These are phyloP conservation scores for Drepana arcuata DNA, from an alignment of 1,140 invertebrate genomes.

Conservation along the genomic window DNA sequence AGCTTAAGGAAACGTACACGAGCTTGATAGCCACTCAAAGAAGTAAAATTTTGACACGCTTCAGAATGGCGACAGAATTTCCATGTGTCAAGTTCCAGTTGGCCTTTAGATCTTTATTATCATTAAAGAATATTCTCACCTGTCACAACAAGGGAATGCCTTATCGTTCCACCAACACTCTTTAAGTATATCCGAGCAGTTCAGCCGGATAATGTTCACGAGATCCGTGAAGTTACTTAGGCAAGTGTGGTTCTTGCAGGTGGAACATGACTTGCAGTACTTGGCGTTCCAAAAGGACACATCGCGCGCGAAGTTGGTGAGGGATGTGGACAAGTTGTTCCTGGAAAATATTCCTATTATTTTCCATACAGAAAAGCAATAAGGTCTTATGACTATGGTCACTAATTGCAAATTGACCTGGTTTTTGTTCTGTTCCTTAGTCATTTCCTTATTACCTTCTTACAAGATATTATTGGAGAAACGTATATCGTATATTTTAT, in stretches of 20 bases:
- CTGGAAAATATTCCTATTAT: constrained; percentile 14
- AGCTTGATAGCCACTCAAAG: neutral
- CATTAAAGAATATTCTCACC: constrained; percentile 17
- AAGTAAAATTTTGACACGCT: neutral
- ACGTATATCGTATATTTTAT: neutral
- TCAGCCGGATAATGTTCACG: constrained; percentile 21
- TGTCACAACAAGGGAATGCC: constrained; percentile 45
- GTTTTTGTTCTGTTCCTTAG: neutral
- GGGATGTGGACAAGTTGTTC: constrained; percentile 21
- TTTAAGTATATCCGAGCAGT: constrained; percentile 31
- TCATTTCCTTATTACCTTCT: neutral
- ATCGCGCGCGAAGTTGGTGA: constrained; percentile 34
- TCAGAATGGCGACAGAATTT: neutral
- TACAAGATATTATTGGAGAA: neutral
- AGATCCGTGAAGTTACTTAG: constrained; percentile 21
- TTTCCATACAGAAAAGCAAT: neutral
- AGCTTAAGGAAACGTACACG: neutral
- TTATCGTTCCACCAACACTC: constrained; percentile 42
- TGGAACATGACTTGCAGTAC: constrained; percentile 33
- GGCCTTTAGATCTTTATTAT: no score
- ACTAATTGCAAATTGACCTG: neutral
- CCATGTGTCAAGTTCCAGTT: neutral
- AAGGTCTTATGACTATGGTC: neutral
- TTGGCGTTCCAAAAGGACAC: constrained; percentile 34
- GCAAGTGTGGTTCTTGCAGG: constrained; percentile 32